These are phyloP conservation scores for Lamprologus callipterus DNA, from an alignment of 2,113 vertebrate species.

Conservation along the genomic window DNA sequence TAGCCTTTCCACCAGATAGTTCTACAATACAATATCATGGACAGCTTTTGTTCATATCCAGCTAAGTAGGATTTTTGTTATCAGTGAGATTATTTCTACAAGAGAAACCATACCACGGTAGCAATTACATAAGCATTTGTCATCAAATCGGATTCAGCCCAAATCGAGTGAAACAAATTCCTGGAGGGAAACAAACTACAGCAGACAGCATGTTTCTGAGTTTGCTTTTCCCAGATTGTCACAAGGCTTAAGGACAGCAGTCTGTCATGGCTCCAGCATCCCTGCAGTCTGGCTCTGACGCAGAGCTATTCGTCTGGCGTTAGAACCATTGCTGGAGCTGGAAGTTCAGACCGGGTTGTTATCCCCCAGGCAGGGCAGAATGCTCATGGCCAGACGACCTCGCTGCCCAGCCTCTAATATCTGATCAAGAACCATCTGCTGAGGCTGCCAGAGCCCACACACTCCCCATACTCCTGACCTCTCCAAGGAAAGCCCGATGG, in stretches of 20 bases:
- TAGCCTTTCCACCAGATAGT: neutral
- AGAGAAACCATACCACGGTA: neutral
- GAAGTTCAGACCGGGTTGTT: constrained; percentile 25
- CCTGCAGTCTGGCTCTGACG: constrained; percentile 14
- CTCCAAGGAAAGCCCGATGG: constrained; percentile 62
- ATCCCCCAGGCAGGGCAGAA: constrained; percentile 36
- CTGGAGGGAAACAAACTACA: neutral
- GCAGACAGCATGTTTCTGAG: neutral
- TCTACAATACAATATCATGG: neutral
- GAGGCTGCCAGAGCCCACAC: constrained; percentile 34
- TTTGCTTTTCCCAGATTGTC: constrained; percentile 14
- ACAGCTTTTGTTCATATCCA: neutral
- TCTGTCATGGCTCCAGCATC: constrained; percentile 19
- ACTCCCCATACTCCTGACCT: constrained; percentile 49
- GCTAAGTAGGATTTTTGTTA: constrained; percentile 21
- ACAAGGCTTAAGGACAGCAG: constrained; percentile 29
- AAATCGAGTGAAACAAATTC: constrained; percentile 4
- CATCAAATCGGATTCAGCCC: neutral
- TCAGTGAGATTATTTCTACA: constrained; percentile 6
- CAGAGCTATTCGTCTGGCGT: constrained; percentile 39
- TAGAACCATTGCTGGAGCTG: constrained; percentile 16
- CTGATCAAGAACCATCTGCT: constrained; percentile 77
- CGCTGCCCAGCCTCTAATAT: constrained; percentile 56
- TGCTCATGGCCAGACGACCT: constrained; percentile 58
- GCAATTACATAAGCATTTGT: constrained; percentile 19